Conservation (phyloP, 2,113 vertebrate species). For the Heterocephalus glaber region DNA sequence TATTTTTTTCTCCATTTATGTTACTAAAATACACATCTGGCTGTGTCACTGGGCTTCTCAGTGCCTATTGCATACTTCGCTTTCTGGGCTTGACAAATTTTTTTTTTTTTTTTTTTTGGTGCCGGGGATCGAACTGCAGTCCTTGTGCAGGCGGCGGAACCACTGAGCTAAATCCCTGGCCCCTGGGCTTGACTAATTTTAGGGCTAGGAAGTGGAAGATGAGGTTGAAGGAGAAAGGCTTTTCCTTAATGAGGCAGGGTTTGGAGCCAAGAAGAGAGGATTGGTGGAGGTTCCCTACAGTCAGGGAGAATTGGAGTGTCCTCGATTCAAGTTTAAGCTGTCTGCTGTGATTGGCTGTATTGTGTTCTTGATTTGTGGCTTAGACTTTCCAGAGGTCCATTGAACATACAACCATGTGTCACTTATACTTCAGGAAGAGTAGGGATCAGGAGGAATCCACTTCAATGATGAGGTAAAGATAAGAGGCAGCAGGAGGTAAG, state of each 20-base stretch:
- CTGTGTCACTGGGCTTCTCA: not conserved
- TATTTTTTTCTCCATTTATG: not conserved
- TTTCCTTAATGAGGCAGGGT: not conserved
- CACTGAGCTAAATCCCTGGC: too few species aligned
- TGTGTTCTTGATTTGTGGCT: not conserved
- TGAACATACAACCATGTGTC: not conserved
- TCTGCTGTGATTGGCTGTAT: not conserved
- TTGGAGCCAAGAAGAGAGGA: not conserved
- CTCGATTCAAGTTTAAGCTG: not conserved
- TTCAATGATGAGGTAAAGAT: not conserved
- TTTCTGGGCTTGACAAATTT: not conserved
- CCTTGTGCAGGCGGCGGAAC: too few species aligned
- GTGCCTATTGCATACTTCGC: not conserved
- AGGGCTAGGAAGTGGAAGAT: not conserved
- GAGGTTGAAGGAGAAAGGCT: not conserved
- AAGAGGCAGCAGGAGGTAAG: not conserved
- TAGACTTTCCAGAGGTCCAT: not conserved
- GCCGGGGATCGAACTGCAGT: too few species aligned
- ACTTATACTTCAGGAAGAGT: not conserved
- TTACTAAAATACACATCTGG: not conserved
- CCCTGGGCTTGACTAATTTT: not conserved
- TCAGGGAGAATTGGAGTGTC: not conserved
- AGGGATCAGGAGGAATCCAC: not conserved
- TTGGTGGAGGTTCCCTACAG: not conserved
- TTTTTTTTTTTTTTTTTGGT: too few species aligned